These are phyloP conservation scores for Galerucella nymphaeae DNA, from an alignment of 2,888 invertebrate species.

Conservation along the genomic window DNA sequence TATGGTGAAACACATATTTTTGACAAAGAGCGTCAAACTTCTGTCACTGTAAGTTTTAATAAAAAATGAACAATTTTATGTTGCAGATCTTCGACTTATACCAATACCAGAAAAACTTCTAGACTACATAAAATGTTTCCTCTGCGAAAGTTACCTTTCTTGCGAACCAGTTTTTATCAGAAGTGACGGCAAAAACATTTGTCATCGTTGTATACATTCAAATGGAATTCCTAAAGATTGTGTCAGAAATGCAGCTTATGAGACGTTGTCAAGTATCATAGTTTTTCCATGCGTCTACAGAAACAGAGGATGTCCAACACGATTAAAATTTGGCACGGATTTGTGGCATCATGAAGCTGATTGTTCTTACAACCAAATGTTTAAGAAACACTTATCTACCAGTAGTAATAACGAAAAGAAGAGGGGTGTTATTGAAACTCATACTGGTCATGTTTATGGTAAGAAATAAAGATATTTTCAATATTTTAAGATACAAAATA, in stretches of 20 bases:
- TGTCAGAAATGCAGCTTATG: slow-evolving; percentile 56
- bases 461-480: slow-evolving; percentile 41
- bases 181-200: slow-evolving; percentile 57
- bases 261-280: slow-evolving; percentile 54
- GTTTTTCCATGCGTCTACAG: slow-evolving; percentile 59
- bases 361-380: slow-evolving; percentile 55
- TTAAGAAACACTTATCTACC: slow-evolving; percentile 33
- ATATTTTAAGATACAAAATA: neutral
- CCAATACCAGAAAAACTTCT: slow-evolving; percentile 55
- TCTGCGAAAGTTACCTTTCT: slow-evolving; percentile 59
- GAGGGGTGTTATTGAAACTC: slow-evolving; percentile 59
- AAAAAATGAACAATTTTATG: neutral
- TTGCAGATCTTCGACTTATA: slow-evolving; percentile 55
- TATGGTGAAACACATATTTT: no score
- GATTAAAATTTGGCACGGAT: slow-evolving; percentile 54
- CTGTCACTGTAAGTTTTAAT: no score
- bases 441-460: slow-evolving; percentile 59
- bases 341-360: slow-evolving; percentile 56
- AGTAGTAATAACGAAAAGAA: slow-evolving; percentile 42
- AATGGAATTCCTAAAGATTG: slow-evolving; percentile 53
- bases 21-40: no score
- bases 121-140: slow-evolving; percentile 55
- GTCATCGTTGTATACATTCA: slow-evolving; percentile 58
- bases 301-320: slow-evolving; percentile 48
- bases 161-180: slow-evolving; percentile 57